These are phyloP conservation scores for Coendou prehensilis DNA, from an alignment of 2,797 vertebrate species.

Conservation along the genomic window DNA sequence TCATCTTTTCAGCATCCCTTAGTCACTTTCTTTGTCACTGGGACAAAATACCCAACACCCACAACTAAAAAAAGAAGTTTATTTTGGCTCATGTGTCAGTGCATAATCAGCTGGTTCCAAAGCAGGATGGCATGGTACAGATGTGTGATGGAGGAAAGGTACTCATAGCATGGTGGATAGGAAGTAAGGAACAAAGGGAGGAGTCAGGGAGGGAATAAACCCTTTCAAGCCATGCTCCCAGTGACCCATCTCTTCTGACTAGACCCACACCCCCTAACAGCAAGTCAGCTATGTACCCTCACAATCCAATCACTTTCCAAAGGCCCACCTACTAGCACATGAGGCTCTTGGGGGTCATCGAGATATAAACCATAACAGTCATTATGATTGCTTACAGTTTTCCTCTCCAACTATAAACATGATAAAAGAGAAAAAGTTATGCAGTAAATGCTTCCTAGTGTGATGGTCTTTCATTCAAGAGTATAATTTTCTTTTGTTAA, in stretches of 20 bases:
- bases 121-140: not conserved
- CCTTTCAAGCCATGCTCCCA: not conserved
- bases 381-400: slow-evolving; percentile 41
- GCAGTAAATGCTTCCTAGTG: not conserved
- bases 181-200: not conserved
- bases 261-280: not conserved
- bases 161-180: not conserved
- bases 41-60: not conserved
- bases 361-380: not conserved
- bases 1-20: not conserved
- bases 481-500: not conserved
- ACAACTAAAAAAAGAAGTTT: not conserved
- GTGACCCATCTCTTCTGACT: not conserved
- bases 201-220: not conserved
- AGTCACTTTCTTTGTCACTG: not conserved
- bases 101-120: not conserved
- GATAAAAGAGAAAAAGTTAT: not conserved
- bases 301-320: not conserved
- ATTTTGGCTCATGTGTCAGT: not conserved
- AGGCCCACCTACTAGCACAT: not conserved
- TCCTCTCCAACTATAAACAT: not conserved
- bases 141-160: not conserved
- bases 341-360: not conserved
- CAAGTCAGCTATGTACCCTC: not conserved
- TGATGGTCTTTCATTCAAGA: not conserved